Conservation (phyloP, 1,140 invertebrate genomes). For the Diprion similis region DNA sequence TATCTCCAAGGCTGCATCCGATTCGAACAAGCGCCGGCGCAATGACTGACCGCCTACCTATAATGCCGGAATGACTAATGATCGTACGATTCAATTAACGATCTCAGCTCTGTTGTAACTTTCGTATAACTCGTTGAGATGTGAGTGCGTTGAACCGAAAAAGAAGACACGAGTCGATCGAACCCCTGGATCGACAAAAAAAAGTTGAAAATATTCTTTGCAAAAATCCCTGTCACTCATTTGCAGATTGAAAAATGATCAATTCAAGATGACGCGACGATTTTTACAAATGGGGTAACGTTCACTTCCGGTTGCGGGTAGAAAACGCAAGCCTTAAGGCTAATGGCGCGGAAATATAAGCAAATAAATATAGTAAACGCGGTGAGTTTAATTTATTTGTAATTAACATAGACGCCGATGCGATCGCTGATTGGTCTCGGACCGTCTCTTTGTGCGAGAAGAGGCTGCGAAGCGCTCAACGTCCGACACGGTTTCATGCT, state of each 20-base stretch:
- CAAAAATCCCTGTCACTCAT: no score
- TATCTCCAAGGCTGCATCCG: neutral
- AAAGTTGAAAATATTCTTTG: no score
- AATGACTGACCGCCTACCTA: slow-evolving; percentile 38
- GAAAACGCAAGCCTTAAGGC: no score
- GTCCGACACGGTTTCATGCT: neutral
- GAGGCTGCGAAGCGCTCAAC: neutral
- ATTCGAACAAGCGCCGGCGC: slow-evolving; percentile 35
- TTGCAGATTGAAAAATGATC: no score
- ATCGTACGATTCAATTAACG: slow-evolving; percentile 64
- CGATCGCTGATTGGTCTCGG: slow-evolving; percentile 7
- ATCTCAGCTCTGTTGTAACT: slow-evolving; percentile 40
- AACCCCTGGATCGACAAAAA: no score
- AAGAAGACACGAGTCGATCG: no score
- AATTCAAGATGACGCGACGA: no score
- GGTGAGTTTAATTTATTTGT: slow-evolving; percentile 36
- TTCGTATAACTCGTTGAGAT: no score
- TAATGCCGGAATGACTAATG: slow-evolving; percentile 59
- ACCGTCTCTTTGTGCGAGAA: neutral
- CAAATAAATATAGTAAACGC: neutral
- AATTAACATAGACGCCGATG: slow-evolving; percentile 36
- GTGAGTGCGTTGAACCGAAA: no score
- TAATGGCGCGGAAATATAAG: neutral
- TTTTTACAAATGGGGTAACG: no score
- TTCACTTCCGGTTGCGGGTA: no score